Evolutionary conservation across 2,113 vertebrate genomes (phyloP), one percentile per base, ranked within the genome.

Genomic region (Petaurus breviceps): DNA sequence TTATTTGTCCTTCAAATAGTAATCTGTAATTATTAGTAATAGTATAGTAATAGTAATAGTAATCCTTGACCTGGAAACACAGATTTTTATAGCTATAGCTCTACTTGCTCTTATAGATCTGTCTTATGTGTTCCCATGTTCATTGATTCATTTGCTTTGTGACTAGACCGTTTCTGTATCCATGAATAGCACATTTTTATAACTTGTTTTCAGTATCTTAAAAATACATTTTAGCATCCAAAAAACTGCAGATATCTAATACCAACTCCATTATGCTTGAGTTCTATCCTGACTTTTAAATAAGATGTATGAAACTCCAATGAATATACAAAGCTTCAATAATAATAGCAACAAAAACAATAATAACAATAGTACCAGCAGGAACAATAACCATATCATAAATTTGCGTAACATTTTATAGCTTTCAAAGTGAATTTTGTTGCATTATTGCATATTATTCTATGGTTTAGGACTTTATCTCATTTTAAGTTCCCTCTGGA

Each of bases 61-160:
- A 49, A 49, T 49, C 47, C 31, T 31, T 68, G 31, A 28, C 55
- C 11, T 68, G 31, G 57, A 68, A 68, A 31, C 57, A 68, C 31
- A 68, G 31, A 68, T 28, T 84, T 84, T 16, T 16, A 19, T 84
- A 84, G 16, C 10, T 43, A 50, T 1, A 94, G 0, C 94, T 93
- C 7, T 37, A 0, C 14, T 9, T 91, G 22, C 91, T 3, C n/a
- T 96, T 92, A 68, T 92, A 47, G 37, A 91, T 91, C 91, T 95
- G 8, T 24, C 52, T 94, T 92, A 43, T 91, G 61, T 43, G 49
- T 53, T 55, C 46, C 68, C n/a, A 46, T 11, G 47, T 19, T 91
- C 10, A 95, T 91, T 94, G 93, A 89, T 77, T 0, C 90, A 95
- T 93, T 92, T 91, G 94, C 94, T 91, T 90, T 94, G 89, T 93